Conservation (phyloP, 2,113 vertebrate genomes). For the Delphinapterus leucas region DNA sequence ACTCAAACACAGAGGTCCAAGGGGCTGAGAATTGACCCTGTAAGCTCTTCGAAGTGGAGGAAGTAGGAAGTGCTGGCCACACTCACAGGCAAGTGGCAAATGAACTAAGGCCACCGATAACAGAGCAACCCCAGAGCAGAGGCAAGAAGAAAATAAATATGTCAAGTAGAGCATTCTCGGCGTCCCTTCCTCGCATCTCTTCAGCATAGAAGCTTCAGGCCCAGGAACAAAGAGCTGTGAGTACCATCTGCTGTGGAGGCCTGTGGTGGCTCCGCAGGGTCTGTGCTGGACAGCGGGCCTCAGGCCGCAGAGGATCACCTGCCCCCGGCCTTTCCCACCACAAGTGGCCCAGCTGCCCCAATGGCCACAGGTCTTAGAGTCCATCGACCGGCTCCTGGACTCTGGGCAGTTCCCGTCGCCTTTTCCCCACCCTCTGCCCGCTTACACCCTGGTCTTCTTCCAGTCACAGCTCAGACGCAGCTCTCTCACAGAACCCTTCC, state of each 20-base stretch:
- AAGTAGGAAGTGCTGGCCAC: fast-evolving
- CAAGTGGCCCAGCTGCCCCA: fast-evolving
- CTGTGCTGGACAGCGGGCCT: not conserved
- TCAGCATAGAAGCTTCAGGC: fast-evolving
- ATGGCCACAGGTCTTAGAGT: fast-evolving
- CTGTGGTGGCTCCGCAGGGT: fast-evolving
- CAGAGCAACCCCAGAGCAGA: fast-evolving
- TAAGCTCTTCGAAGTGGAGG: fast-evolving
- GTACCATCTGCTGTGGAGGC: fast-evolving
- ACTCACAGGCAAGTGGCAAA: not conserved
- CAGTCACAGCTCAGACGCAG: fast-evolving
- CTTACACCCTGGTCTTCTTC: not conserved
- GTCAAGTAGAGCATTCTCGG: fast-evolving
- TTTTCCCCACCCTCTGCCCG: fast-evolving
- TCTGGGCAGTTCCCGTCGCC: fast-evolving
- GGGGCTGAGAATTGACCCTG: fast-evolving
- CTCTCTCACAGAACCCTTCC: too few relatives aligned
- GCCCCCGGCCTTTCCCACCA: not conserved
- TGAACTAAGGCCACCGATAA: fast-evolving
- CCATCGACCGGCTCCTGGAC: fast-evolving
- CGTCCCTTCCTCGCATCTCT: fast-evolving
- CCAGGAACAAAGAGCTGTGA: fast-evolving
- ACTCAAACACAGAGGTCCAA: fast-evolving
- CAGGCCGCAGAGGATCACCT: too few relatives aligned
- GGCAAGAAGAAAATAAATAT: fast-evolving